Evolutionary conservation across 2,797 vertebrate species (phyloP).

Genomic region (Muscicapa striata): DNA sequence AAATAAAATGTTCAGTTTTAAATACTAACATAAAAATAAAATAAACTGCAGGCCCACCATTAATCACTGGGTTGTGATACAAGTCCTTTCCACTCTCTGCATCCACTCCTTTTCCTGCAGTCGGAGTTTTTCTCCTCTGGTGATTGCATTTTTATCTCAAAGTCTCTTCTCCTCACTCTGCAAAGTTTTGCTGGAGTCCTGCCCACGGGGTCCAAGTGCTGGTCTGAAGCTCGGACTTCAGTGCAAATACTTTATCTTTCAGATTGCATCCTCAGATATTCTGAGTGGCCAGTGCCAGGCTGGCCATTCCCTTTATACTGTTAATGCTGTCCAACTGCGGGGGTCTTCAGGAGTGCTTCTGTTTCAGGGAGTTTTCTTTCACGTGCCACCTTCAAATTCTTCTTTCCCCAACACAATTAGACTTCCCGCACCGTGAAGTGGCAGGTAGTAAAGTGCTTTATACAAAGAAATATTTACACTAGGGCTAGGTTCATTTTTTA

Average conservation of each 20-base stretch:
- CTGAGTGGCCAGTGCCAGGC: conserved; percentile 46
- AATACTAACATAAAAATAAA: conserved; percentile 76
- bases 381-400: conserved; percentile 12
- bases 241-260: conserved; percentile 64
- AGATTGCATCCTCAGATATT: conserved; percentile 52
- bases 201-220: conserved; percentile 50
- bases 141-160: conserved; percentile 47
- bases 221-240: conserved; percentile 69
- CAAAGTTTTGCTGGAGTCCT: conserved; percentile 32
- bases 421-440: conserved; percentile 48
- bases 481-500: conserved; percentile 50
- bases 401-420: conserved; percentile 59
- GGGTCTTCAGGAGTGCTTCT: conserved; percentile 60
- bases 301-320: conserved; percentile 41
- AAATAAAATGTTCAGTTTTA: conserved; percentile 63
- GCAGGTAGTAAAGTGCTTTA: conserved; percentile 84
- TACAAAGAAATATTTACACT: conserved; percentile 76
- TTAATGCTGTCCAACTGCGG: neutral
- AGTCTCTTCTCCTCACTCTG: conserved; percentile 34
- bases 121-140: conserved; percentile 28
- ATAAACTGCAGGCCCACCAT: conserved; percentile 68
- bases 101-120: conserved; percentile 47
- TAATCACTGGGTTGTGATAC: conserved; percentile 49
- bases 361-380: conserved; percentile 49
- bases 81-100: conserved; percentile 1